A percentile compares a stretch with the other conserved stretches of the same genome.
phyloP scores from a whole-genome alignment of 1,140 invertebrate genomes.

The Ridgeia piscesae region DNA sequence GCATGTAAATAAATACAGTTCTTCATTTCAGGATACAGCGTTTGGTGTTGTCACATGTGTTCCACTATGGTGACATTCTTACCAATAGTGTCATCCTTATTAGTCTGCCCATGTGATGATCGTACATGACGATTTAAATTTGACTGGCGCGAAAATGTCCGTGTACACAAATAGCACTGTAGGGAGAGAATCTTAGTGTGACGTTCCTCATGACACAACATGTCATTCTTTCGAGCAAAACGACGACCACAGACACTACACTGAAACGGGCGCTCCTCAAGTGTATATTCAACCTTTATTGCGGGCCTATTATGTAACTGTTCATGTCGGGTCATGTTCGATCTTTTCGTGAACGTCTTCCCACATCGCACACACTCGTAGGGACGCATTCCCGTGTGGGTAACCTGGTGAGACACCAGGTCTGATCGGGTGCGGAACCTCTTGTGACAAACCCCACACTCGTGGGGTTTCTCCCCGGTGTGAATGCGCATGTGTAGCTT shows the following conservation, averaged over 20 bases:
- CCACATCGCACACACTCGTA: constrained; percentile 77
- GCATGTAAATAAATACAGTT: background rate
- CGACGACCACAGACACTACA: background rate
- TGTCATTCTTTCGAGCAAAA: background rate
- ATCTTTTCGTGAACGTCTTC: constrained; percentile 84
- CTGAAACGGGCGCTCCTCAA: background rate
- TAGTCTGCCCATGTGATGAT: background rate
- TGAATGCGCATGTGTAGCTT: background rate
- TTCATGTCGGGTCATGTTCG: constrained; percentile 50
- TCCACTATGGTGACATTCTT: background rate
- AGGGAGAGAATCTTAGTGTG: background rate
- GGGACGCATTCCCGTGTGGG: constrained; percentile 77
- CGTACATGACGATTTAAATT: background rate
- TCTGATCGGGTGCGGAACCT: background rate
- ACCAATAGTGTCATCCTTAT: background rate
- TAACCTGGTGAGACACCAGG: constrained; percentile 37
- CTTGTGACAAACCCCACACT: background rate
- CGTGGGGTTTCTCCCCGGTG: background rate
- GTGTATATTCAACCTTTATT: background rate
- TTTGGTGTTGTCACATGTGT: background rate
- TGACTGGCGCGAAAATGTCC: background rate
- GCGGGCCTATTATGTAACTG: constrained; percentile 41
- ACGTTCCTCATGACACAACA: background rate
- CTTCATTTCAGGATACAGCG: background rate
- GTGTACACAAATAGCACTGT: background rate